Evolutionary conservation across 2,888 invertebrate species (phyloP).

Genomic region (Muscina levida): DNA sequence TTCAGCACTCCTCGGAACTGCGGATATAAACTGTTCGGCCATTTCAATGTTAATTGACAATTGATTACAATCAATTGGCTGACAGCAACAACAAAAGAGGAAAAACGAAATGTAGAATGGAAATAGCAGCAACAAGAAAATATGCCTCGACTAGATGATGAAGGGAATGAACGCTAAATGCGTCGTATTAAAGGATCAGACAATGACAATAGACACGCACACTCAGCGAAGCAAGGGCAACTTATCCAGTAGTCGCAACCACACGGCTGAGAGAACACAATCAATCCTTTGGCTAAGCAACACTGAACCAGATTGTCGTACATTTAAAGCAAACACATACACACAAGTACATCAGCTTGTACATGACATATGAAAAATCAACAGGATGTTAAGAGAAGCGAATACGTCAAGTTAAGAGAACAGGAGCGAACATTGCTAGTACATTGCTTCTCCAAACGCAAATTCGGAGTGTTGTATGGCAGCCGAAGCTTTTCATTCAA

Average conservation of each 20-base stretch:
- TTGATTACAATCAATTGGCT: constrained; percentile 59
- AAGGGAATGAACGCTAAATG: constrained; percentile 34
- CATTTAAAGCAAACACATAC: neutral
- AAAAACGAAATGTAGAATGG: neutral
- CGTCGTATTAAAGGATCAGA: constrained; percentile 49
- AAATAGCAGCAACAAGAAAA: constrained; percentile 7
- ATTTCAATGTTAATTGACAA: constrained; percentile 61
- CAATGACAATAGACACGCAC: constrained; percentile 13
- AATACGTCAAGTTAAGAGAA: constrained; percentile 4
- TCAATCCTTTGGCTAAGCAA: neutral
- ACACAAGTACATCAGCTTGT: neutral
- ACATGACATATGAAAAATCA: constrained; percentile 45
- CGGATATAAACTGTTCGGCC: constrained; percentile 47
- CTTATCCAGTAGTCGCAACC: constrained; percentile 12
- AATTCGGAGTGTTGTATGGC: constrained; percentile 36
- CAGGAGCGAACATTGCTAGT: neutral
- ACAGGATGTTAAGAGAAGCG: constrained; percentile 63
- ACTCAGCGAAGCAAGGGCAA: constrained; percentile 12
- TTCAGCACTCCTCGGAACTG: neutral
- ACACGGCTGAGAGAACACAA: constrained; percentile 8
- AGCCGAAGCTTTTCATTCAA: constrained; percentile 58
- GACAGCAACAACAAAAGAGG: constrained; percentile 32
- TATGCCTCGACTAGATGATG: neutral
- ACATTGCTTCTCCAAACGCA: neutral
- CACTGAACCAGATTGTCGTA: constrained; percentile 1